phyloP scores from a whole-genome alignment of 1,140 invertebrate genomes.

The Halesus radiatus region DNA sequence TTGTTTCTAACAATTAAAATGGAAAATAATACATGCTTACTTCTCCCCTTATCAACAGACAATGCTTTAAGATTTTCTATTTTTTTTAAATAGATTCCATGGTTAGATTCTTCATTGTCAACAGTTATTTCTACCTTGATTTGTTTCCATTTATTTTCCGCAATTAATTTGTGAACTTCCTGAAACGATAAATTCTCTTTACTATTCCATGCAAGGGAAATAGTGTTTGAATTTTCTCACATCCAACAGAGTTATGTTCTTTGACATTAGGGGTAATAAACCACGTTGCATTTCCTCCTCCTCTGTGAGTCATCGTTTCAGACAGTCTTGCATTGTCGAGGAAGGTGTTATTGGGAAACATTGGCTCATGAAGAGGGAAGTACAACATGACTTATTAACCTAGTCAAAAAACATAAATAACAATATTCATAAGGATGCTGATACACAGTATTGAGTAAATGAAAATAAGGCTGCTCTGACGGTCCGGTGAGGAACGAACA shows the following conservation, averaged over 20 bases:
- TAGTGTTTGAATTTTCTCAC: neutral
- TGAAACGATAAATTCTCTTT: constrained; percentile 4
- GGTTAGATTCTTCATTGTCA: constrained; percentile 1
- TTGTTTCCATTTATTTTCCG: constrained; percentile 22
- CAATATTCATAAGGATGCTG: neutral
- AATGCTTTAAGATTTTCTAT: constrained; percentile 19
- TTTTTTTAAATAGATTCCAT: constrained; percentile 23
- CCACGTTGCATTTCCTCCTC: neutral
- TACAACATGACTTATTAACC: no score
- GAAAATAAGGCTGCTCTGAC: no score
- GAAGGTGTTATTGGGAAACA: no score
- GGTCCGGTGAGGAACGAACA: no score
- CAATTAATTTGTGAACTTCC: neutral
- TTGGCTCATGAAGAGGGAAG: no score
- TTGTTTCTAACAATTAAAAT: no score
- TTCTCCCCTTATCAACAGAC: neutral
- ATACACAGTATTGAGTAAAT: neutral
- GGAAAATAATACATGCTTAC: neutral
- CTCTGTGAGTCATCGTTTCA: neutral
- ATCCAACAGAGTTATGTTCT: neutral
- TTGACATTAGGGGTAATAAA: neutral
- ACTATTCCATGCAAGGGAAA: no score
- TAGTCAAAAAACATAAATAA: no score
- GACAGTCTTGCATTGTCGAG: neutral
- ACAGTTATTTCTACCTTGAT: constrained; percentile 13